Evolutionary conservation across 2,797 vertebrate species (phyloP).

Genomic region (Gymnothorax javanicus): DNA sequence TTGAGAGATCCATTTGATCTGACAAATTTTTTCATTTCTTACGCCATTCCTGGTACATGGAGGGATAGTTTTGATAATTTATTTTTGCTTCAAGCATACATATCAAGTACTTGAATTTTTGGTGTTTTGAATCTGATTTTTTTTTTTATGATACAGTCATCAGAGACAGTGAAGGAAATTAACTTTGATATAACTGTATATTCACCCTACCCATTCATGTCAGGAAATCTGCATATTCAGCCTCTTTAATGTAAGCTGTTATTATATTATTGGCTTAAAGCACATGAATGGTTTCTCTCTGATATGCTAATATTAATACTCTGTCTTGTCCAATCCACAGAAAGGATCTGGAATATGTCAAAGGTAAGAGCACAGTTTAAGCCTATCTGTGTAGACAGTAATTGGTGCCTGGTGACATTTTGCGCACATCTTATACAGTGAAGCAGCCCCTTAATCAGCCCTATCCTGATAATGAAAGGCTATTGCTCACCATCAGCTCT

Average conservation of each 20-base stretch:
- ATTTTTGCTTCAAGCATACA: too few species aligned
- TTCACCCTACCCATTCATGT: neutral
- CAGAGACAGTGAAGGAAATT: neutral
- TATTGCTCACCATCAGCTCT: conserved; percentile 14
- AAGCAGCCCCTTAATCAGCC: neutral
- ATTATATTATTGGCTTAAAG: neutral
- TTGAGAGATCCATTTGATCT: neutral
- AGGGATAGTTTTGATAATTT: neutral
- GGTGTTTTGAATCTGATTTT: too few species aligned
- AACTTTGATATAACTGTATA: neutral
- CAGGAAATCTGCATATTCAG: neutral
- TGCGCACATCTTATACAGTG: neutral
- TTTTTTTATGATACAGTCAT: neutral
- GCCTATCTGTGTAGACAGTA: neutral
- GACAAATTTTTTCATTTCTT: neutral
- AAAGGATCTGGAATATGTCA: conserved; percentile 77
- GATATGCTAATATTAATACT: conserved; percentile 31
- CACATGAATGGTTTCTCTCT: conserved; percentile 35
- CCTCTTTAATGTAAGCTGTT: neutral
- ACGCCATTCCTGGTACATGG: neutral
- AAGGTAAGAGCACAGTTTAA: conserved; percentile 68
- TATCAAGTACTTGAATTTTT: too few species aligned
- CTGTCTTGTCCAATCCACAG: conserved; percentile 57
- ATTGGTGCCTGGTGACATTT: conserved; percentile 17
- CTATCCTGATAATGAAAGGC: conserved; percentile 21